Percentiles rank a stretch among this genome's conserved stretches.
These are phyloP conservation scores for Lepisosteus oculatus DNA, from an alignment of 2,113 vertebrate genomes.

Conservation along the genomic window DNA sequence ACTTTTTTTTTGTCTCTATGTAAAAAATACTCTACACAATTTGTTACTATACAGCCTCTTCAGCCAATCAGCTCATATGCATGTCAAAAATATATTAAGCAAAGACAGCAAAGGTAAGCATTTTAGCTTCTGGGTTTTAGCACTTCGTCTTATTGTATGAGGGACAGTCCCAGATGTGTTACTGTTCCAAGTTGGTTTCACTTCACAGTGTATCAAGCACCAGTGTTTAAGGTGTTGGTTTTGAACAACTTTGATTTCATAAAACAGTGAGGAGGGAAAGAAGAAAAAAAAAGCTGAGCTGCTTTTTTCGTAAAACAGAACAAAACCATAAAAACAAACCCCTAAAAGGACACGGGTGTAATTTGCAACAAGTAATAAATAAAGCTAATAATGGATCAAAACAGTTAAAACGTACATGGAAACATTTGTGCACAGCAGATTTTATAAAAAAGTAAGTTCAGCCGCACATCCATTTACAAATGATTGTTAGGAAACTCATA, in stretches of 20 bases:
- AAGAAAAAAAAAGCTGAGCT: conserved; percentile 48
- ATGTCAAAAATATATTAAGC: conserved; percentile 39
- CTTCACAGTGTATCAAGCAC: conserved; percentile 99
- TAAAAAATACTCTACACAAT: background rate
- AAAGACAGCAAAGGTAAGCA: conserved; percentile 27
- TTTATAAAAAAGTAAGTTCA: conserved; percentile 83
- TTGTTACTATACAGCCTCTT: conserved; percentile 5
- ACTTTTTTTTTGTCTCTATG: background rate
- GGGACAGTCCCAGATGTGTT: conserved; percentile 73
- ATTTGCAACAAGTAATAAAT: conserved; percentile 94
- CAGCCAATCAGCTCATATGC: conserved; percentile 15
- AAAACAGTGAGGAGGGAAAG: conserved; percentile 60
- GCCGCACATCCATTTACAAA: conserved; percentile 97
- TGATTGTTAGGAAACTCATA: conserved; percentile 89
- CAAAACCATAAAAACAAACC: conserved; percentile 65
- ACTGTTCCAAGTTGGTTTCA: conserved; percentile 64
- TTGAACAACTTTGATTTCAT: conserved; percentile 78
- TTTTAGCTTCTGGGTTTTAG: conserved; percentile 43
- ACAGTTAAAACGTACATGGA: conserved; percentile 85
- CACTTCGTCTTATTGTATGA: conserved; percentile 46
- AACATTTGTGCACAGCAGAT: conserved; percentile 91
- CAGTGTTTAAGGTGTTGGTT: conserved; percentile 81
- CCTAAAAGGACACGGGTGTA: conserved; percentile 72
- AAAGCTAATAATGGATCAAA: conserved; percentile 78
- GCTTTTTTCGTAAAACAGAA: conserved; percentile 56